A percentile compares a stretch with the other conserved stretches of the same genome.
Evolutionary conservation across 2,113 vertebrate species (phyloP).

Genomic region (Gallinago jamesoni): DNA sequence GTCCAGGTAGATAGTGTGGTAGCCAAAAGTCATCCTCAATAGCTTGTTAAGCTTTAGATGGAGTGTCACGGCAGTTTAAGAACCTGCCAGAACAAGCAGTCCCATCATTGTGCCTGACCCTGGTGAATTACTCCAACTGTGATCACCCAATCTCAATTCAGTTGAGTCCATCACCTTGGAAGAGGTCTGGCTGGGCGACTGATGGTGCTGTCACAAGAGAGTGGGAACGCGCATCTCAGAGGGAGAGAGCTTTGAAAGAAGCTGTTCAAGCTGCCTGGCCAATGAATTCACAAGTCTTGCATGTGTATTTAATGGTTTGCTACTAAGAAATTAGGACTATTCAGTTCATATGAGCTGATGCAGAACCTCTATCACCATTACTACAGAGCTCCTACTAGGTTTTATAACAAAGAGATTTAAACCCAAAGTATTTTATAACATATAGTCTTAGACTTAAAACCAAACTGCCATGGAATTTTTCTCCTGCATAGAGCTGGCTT

Average conservation of each 20-base stretch:
- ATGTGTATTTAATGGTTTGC: not conserved
- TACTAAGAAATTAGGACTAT: not conserved
- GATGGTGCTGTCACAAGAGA: not conserved
- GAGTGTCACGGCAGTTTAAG: not conserved
- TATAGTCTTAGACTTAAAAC: not conserved
- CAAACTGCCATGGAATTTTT: not conserved
- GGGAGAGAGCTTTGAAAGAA: not conserved
- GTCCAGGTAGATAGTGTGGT: not conserved
- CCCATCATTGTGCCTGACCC: not conserved
- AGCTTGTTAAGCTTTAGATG: not conserved
- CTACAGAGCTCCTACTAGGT: not conserved
- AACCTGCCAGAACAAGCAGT: not conserved
- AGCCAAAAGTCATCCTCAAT: not conserved
- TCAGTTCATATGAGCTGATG: not conserved
- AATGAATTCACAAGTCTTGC: not conserved
- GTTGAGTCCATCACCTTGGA: not conserved
- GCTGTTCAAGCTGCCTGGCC: not conserved
- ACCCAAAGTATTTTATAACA: not conserved
- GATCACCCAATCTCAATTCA: not conserved
- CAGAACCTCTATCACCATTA: not conserved
- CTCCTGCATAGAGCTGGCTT: not conserved
- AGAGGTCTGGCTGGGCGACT: not conserved
- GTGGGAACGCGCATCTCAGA: not conserved
- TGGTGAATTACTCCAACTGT: not conserved
- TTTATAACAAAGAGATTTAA: not conserved